Evolutionary conservation across 92 coral and sea anemone genomes (phyloP).

Genomic region (Paragorgia papillata): DNA sequence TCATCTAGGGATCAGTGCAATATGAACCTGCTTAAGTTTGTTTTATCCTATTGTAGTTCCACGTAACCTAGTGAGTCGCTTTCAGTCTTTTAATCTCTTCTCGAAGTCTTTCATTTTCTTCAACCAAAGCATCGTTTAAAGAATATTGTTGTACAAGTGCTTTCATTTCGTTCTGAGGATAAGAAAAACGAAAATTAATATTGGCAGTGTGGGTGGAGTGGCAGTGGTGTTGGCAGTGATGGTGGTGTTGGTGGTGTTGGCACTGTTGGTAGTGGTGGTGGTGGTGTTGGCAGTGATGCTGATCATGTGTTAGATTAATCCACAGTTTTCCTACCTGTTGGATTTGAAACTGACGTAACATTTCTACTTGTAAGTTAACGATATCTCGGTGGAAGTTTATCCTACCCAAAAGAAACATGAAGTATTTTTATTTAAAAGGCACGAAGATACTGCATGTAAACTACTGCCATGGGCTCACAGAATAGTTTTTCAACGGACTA

Average conservation of each 20-base stretch:
- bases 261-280: no score
- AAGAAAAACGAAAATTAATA: conserved; percentile 7
- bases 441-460: no score
- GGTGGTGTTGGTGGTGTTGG: no score
- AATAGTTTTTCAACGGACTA: no score
- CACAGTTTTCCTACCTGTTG: conserved; percentile 82
- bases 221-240: neutral
- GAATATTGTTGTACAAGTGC: conserved; percentile 86
- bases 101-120: conserved; percentile 82
- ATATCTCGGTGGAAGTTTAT: conserved; percentile 86
- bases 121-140: conserved; percentile 84
- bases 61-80: conserved; percentile 67
- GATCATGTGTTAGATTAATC: no score
- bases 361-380: conserved; percentile 96
- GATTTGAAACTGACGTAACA: conserved; percentile 96
- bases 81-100: conserved; percentile 88
- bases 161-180: conserved; percentile 83
- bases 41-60: no score
- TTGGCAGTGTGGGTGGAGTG: no score
- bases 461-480: no score
- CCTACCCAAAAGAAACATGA: conserved; percentile 44
- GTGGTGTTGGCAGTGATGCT: no score
- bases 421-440: neutral
- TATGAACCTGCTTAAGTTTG: neutral
- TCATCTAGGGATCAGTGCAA: conserved; percentile 10